Evolutionary conservation across 2,888 invertebrate genomes (phyloP).

Genomic region (Sabatieria punctata): DNA sequence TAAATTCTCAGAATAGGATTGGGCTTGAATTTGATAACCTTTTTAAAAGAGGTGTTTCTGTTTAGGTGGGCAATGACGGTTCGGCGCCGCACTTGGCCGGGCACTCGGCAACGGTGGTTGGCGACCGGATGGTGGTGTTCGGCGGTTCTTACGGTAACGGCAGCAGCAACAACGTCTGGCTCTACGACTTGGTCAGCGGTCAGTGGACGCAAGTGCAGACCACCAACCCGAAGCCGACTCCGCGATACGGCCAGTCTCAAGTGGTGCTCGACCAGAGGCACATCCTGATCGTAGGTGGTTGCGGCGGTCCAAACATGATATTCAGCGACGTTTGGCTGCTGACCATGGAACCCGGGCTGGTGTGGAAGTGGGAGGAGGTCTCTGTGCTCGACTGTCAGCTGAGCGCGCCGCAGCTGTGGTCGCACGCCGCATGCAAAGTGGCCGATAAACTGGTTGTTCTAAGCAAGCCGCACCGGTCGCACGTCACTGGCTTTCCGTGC

Average conservation of each 20-base stretch:
- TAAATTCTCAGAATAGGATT: too few species aligned
- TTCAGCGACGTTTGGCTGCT: constrained; percentile 81
- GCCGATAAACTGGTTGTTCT: constrained; percentile 31
- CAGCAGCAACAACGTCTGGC: constrained; percentile 64
- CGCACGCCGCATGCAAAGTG: constrained; percentile 69
- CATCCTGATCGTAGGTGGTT: constrained; percentile 44
- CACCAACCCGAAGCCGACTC: constrained; percentile 50
- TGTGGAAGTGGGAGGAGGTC: constrained; percentile 13
- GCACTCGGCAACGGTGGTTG: background rate
- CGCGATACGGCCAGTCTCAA: constrained; percentile 83
- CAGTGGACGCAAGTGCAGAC: constrained; percentile 60
- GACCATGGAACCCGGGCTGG: constrained; percentile 50
- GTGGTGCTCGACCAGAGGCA: constrained; percentile 52
- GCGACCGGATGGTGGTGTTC: constrained; percentile 28
- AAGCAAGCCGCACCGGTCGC: constrained; percentile 29
- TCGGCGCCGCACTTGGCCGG: constrained; percentile 63
- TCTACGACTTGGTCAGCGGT: constrained; percentile 56
- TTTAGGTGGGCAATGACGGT: constrained; percentile 13
- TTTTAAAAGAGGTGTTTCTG: too few species aligned
- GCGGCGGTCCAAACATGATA: constrained; percentile 40
- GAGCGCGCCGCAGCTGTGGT: constrained; percentile 74
- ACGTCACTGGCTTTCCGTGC: too few species aligned
- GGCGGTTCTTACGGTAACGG: constrained; percentile 35
- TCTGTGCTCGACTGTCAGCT: constrained; percentile 56
- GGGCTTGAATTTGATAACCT: too few species aligned